These are phyloP conservation scores for Micromys minutus DNA, from an alignment of 2,113 vertebrate genomes.

Conservation along the genomic window DNA sequence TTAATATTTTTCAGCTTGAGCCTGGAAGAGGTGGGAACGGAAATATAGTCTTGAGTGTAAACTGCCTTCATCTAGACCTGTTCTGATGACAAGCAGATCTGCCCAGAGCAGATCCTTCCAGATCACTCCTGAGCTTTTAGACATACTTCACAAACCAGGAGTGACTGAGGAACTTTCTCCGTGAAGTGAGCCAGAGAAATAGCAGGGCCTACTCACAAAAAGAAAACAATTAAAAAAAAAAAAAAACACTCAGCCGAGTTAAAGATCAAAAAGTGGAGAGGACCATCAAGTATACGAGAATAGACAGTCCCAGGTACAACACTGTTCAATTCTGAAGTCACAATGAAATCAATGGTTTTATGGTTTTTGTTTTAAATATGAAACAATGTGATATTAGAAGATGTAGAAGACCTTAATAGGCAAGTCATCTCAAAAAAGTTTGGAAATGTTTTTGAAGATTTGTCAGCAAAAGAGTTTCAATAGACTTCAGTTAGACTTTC, in stretches of 20 bases:
- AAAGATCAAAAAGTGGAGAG: background rate
- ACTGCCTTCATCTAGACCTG: background rate
- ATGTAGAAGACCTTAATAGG: background rate
- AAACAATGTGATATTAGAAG: background rate
- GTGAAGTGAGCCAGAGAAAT: background rate
- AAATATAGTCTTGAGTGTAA: background rate
- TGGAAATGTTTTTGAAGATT: background rate
- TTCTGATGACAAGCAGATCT: background rate
- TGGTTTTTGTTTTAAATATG: background rate
- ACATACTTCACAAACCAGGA: background rate
- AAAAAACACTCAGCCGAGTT: background rate
- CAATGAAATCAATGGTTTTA: background rate
- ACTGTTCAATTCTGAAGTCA: conserved; percentile 14
- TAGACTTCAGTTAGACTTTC: background rate
- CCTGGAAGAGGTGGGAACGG: background rate
- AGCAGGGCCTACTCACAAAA: background rate
- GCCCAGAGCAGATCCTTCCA: background rate
- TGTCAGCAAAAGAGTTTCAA: background rate
- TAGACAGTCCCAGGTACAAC: background rate
- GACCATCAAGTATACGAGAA: background rate
- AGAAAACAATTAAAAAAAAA: background rate
- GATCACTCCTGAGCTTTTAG: background rate
- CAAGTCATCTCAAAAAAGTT: background rate
- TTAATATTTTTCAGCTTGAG: background rate
- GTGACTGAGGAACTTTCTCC: background rate